Evolutionary conservation across 2,888 invertebrate species (phyloP).

Genomic region (Meiosimyza decipiens): DNA sequence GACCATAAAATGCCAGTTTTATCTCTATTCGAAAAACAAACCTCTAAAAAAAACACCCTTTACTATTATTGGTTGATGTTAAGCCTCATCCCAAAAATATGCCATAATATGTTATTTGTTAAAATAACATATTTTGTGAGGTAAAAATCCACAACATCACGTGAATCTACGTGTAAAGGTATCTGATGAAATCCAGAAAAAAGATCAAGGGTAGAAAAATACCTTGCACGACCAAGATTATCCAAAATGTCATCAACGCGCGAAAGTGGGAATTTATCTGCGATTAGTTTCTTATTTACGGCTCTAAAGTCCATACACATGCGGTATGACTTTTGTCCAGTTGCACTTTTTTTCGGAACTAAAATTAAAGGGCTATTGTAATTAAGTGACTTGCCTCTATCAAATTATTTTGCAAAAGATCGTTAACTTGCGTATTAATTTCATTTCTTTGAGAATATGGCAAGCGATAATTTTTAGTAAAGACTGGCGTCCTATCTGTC

Average conservation of each 20-base stretch:
- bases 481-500: constrained; percentile 3
- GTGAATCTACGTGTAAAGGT: constrained; percentile 18
- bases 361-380: not conserved
- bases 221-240: constrained; percentile 15
- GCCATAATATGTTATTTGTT: too few relatives aligned
- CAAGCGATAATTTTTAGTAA: constrained; percentile 24
- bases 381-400: constrained; percentile 20
- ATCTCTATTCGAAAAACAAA: too few relatives aligned
- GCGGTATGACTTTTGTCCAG: constrained; percentile 4
- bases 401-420: constrained; percentile 29
- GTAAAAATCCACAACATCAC: too few relatives aligned
- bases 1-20: too few relatives aligned
- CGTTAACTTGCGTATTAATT: not conserved
- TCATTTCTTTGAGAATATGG: constrained; percentile 27
- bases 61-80: too few relatives aligned
- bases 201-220: constrained; percentile 17
- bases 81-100: too few relatives aligned
- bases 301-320: constrained; percentile 31
- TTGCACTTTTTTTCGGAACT: not conserved
- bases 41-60: too few relatives aligned
- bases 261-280: not conserved
- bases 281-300: constrained; percentile 15
- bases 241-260: constrained; percentile 10
- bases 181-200: constrained; percentile 30
- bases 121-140: too few relatives aligned